Conservation (phyloP, 2,113 vertebrate species). For the Lepidothrix coronata region DNA sequence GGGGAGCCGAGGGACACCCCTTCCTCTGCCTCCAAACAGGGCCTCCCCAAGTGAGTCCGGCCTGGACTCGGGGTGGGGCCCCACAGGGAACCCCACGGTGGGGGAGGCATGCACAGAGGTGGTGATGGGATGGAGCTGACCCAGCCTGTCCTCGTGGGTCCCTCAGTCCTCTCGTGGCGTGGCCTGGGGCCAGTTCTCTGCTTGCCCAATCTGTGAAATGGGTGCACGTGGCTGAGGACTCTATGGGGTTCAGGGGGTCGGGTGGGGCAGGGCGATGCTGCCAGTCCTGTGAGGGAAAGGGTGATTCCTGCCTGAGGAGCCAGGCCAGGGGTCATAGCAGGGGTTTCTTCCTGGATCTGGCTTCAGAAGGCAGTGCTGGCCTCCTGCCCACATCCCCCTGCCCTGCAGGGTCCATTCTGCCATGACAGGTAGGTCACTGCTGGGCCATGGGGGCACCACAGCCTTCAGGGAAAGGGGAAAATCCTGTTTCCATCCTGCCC, state of each 20-base stretch:
- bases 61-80: accelerated
- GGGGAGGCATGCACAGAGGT: background rate
- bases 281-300: accelerated
- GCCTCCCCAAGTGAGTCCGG: background rate
- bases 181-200: background rate
- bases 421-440: background rate
- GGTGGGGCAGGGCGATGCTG: background rate
- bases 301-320: background rate
- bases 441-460: background rate
- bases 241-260: background rate
- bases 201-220: background rate
- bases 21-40: background rate
- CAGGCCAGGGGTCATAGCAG: background rate
- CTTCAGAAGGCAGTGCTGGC: background rate
- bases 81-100: accelerated
- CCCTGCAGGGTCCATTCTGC: background rate
- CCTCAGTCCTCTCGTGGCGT: background rate
- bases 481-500: background rate
- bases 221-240: accelerated
- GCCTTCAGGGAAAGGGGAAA: background rate
- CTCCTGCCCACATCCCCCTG: background rate
- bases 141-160: background rate
- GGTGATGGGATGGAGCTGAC: background rate
- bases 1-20: accelerated
- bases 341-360: background rate